A percentile compares a stretch with the other conserved stretches of the same genome.
Evolutionary conservation across 2,888 invertebrate species (phyloP).

Genomic region (Stegana nigrithorax): DNA sequence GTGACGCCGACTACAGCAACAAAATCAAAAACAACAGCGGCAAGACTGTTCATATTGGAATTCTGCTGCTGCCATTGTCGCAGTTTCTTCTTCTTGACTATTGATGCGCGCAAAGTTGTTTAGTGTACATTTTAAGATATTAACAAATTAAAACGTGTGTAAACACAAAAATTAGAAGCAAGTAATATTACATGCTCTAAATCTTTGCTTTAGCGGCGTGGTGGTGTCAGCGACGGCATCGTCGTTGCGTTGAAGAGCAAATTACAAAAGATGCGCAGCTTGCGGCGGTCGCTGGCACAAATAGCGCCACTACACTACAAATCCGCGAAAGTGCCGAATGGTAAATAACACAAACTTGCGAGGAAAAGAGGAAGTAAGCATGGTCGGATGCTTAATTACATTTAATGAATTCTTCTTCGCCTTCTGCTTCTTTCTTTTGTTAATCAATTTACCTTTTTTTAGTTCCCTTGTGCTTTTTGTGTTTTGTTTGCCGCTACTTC

Average conservation of each 20-base stretch:
- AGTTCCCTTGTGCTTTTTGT: background rate
- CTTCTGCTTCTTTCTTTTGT: background rate
- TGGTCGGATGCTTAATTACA: background rate
- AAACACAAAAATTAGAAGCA: too few relatives aligned
- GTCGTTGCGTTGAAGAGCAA: too few relatives aligned
- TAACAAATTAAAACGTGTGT: too few relatives aligned
- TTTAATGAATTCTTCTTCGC: background rate
- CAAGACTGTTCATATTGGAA: background rate
- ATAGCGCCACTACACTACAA: background rate
- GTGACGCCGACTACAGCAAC: background rate
- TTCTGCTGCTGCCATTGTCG: background rate
- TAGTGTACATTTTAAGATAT: too few relatives aligned
- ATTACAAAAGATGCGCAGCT: background rate
- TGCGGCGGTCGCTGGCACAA: background rate
- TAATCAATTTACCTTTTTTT: background rate
- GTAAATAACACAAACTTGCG: too few relatives aligned
- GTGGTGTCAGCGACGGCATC: too few relatives aligned
- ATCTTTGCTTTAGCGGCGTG: background rate
- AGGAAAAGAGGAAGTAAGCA: too few relatives aligned
- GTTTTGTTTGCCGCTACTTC: background rate
- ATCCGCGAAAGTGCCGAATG: too few relatives aligned
- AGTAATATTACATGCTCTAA: constrained; percentile 5
- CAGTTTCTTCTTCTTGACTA: background rate
- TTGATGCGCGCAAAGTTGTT: background rate
- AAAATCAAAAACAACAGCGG: background rate